Conservation (phyloP, 2,888 invertebrate genomes). For the Tridacna gigas region DNA sequence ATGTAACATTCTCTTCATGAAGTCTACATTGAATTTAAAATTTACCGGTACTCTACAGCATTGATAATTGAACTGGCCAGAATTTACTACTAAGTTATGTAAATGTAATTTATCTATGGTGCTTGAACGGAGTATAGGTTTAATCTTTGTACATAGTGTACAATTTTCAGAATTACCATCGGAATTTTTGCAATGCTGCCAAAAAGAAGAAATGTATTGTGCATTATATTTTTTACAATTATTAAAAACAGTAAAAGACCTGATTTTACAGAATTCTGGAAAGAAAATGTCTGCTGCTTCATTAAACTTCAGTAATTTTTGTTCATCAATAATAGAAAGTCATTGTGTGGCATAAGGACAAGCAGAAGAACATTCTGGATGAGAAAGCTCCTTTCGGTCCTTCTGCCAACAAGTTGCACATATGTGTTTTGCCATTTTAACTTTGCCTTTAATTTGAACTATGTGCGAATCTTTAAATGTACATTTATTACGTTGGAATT, state of each 20-base stretch:
- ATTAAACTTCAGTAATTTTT: not conserved
- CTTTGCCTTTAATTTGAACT: not conserved
- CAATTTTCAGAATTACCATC: too few relatives aligned
- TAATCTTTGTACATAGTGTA: not conserved
- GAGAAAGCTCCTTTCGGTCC: not conserved
- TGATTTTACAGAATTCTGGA: not conserved
- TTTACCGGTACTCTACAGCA: not conserved
- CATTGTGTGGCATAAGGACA: not conserved
- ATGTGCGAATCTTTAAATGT: not conserved
- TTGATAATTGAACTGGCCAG: not conserved
- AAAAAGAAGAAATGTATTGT: not conserved
- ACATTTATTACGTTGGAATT: slow-evolving; percentile 10
- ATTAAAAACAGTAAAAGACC: not conserved
- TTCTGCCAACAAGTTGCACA: slow-evolving; percentile 14
- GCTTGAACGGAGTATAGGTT: not conserved
- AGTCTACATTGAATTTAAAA: not conserved
- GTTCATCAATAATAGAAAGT: not conserved
- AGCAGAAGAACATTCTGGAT: slow-evolving; percentile 8
- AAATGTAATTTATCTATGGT: not conserved
- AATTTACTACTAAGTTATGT: not conserved
- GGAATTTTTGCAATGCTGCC: too few relatives aligned
- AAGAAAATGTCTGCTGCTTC: not conserved
- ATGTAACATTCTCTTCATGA: not conserved
- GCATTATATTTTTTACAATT: not conserved
- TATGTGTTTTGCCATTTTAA: not conserved